phyloP scores from a whole-genome alignment of 2,888 invertebrate genomes.

The Pharmacophagus antenor region DNA sequence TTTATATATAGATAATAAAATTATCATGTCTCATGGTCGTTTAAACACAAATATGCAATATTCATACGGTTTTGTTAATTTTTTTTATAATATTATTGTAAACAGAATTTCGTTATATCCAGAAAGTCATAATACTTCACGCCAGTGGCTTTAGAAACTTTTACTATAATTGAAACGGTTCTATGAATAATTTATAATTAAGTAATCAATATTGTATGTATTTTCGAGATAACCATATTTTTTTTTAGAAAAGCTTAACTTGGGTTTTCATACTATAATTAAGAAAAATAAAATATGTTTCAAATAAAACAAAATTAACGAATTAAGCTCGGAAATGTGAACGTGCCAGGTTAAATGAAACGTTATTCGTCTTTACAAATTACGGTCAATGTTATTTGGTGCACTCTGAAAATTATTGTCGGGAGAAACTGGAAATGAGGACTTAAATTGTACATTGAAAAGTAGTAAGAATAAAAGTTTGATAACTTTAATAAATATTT shows the following conservation, averaged over 20 bases:
- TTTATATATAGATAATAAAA: too few relatives aligned
- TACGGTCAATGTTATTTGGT: conserved; percentile 58
- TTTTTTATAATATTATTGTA: too few relatives aligned
- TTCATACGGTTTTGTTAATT: too few relatives aligned
- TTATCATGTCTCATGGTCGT: too few relatives aligned
- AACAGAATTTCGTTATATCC: not conserved
- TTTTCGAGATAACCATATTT: too few relatives aligned
- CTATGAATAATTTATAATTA: not conserved
- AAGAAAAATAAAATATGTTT: conserved; percentile 73
- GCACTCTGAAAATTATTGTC: conserved; percentile 25
- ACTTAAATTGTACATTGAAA: conserved; percentile 13
- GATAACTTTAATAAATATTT: too few relatives aligned
- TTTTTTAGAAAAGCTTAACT: too few relatives aligned
- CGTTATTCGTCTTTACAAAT: conserved; percentile 79
- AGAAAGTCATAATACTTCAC: not conserved
- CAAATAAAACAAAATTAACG: conserved; percentile 78
- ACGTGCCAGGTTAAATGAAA: conserved; percentile 77
- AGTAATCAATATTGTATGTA: too few relatives aligned
- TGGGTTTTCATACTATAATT: too few relatives aligned
- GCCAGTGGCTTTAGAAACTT: not conserved
- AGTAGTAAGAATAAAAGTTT: conserved; percentile 9
- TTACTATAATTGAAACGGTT: not conserved
- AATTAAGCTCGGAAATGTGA: conserved; percentile 56
- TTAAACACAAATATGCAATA: too few relatives aligned
- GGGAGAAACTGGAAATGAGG: conserved; percentile 9